Conservation (phyloP, 1,140 invertebrate genomes). For the Radopholus similis region DNA sequence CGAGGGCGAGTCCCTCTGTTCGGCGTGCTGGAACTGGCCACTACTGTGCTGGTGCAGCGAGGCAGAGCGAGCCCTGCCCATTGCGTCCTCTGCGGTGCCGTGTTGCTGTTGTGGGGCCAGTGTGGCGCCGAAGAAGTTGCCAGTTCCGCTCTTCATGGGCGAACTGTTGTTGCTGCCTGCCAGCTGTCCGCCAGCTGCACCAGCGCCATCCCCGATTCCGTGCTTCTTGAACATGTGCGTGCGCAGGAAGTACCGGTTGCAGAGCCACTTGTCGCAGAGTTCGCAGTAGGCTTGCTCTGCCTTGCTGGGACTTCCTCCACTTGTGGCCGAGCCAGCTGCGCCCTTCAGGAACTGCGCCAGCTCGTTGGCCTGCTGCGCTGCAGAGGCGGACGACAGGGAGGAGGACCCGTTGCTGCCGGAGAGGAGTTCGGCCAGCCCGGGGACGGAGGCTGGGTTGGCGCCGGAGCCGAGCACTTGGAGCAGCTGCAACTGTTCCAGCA, state of each 20-base stretch:
- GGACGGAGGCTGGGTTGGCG: background rate
- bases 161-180: conserved; percentile 3
- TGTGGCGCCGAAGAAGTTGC: conserved; percentile 1
- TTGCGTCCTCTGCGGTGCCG: background rate
- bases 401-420: background rate
- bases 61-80: background rate
- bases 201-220: conserved; percentile 64
- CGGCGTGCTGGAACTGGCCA: background rate
- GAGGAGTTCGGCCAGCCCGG: conserved; percentile 5
- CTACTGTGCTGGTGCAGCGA: background rate
- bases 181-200: background rate
- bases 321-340: background rate
- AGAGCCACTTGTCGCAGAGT: conserved; percentile 88
- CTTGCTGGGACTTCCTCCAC: conserved; percentile 8
- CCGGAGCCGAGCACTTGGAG: conserved; percentile 11
- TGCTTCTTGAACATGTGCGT: conserved; percentile 93
- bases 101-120: conserved; percentile 3
- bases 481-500: conserved; percentile 11
- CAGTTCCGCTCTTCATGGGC: background rate
- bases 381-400: background rate
- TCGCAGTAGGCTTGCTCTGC: conserved; percentile 73
- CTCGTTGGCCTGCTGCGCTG: too few relatives aligned
- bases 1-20: background rate
- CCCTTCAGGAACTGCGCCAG: conserved; percentile 2
- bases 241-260: conserved; percentile 86